phyloP scores from a whole-genome alignment of 2,113 vertebrate genomes.

The Microtus oregoni region DNA sequence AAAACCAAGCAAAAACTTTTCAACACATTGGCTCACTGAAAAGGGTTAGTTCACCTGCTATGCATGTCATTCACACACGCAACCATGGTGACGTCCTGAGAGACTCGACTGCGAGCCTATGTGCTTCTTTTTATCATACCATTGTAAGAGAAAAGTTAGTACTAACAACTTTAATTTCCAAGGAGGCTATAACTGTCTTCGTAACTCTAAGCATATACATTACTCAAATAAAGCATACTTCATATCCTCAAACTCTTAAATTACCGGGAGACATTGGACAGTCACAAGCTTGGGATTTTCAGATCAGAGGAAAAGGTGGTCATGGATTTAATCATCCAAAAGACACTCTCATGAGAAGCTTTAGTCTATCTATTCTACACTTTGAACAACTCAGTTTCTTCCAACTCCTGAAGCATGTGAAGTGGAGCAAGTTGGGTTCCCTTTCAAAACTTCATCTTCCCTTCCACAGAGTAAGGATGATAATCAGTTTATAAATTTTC shows the following conservation, averaged over 20 bases:
- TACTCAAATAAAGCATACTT: not conserved
- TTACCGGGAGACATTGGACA: not conserved
- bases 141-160: not conserved
- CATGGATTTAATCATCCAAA: not conserved
- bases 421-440: not conserved
- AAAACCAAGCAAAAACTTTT: slow-evolving; percentile 28
- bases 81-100: slow-evolving; percentile 18
- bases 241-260: not conserved
- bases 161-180: slow-evolving; percentile 51
- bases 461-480: not conserved
- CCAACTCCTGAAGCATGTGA: not conserved
- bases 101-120: slow-evolving; percentile 24
- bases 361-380: slow-evolving; percentile 12
- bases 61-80: not conserved
- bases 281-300: slow-evolving; percentile 7
- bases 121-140: not conserved
- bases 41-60: slow-evolving; percentile 11
- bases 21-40: slow-evolving; percentile 49
- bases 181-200: not conserved
- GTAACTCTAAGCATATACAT: not conserved
- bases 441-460: slow-evolving; percentile 43
- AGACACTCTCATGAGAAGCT: not conserved
- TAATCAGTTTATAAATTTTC: not conserved
- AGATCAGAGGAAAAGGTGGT: not conserved
- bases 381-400: not conserved